Evolutionary conservation across 1,140 invertebrate species (phyloP).

Genomic region (Kradibia gibbosae): DNA sequence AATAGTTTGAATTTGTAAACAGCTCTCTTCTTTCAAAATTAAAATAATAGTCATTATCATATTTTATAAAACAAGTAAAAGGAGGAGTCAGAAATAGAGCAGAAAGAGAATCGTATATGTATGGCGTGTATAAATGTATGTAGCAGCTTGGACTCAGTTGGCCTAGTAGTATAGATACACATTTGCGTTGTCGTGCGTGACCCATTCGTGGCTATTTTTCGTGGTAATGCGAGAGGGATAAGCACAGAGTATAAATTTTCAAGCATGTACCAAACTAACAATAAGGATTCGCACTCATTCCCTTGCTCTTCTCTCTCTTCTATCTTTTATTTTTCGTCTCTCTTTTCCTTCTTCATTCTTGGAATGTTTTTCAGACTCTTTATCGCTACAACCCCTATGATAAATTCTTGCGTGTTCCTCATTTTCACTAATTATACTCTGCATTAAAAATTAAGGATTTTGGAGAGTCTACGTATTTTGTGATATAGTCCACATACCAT

Average conservation of each 20-base stretch:
- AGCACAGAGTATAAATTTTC: slow-evolving; percentile 39
- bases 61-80: neutral
- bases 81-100: neutral
- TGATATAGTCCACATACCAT: neutral
- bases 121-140: neutral
- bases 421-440: neutral
- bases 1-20: too few relatives aligned
- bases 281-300: slow-evolving; percentile 46
- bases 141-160: neutral
- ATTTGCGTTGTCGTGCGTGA: neutral
- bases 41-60: neutral
- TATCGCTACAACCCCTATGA: neutral
- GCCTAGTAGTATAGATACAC: neutral
- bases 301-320: neutral
- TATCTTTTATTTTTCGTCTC: neutral
- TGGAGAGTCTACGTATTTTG: neutral
- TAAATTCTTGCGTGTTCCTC: neutral
- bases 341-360: neutral
- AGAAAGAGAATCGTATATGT: neutral
- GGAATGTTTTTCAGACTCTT: neutral
- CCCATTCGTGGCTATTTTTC: slow-evolving; percentile 22
- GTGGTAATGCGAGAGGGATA: slow-evolving; percentile 39
- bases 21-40: neutral
- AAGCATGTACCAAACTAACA: slow-evolving; percentile 47
- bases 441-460: slow-evolving; percentile 24